phyloP scores from a whole-genome alignment of 2,797 vertebrate species.

The Melanotaenia nigrans region DNA sequence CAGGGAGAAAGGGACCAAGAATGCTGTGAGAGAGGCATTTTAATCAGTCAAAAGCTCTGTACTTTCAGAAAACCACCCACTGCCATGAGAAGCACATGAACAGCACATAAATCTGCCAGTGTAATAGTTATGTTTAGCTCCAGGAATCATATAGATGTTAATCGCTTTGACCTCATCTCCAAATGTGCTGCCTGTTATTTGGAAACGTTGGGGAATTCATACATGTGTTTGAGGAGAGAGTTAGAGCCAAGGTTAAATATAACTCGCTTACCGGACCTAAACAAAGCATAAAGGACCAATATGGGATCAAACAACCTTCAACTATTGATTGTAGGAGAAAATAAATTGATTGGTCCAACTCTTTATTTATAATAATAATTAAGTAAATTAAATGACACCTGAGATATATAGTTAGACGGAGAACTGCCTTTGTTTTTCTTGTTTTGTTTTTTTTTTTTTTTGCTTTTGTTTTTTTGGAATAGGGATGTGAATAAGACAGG shows the following conservation, averaged over 20 bases:
- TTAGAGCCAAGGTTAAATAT: slow-evolving; percentile 36
- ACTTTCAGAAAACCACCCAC: slow-evolving; percentile 46
- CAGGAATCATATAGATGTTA: slow-evolving; percentile 7
- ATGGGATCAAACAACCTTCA: slow-evolving; percentile 69
- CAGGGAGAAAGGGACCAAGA: slow-evolving; percentile 48
- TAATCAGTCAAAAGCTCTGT: slow-evolving; percentile 32
- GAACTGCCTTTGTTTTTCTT: no score
- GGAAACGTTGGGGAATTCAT: slow-evolving; percentile 29
- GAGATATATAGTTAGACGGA: slow-evolving; percentile 27
- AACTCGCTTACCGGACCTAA: slow-evolving; percentile 48
- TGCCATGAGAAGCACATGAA: slow-evolving; percentile 36
- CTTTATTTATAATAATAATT: slow-evolving; percentile 47
- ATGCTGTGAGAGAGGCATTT: slow-evolving; percentile 47
- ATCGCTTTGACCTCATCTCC: slow-evolving; percentile 30
- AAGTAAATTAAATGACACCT: slow-evolving; percentile 38
- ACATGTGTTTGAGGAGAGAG: slow-evolving; percentile 28
- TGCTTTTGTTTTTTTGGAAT: slow-evolving; percentile 9
- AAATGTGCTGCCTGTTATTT: slow-evolving; percentile 41
- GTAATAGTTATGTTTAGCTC: slow-evolving; percentile 12
- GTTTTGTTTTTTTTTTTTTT: no score
- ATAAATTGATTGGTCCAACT: slow-evolving; percentile 47
- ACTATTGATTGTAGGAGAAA: slow-evolving; percentile 46
- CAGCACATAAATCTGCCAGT: slow-evolving; percentile 15
- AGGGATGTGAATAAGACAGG: slow-evolving; percentile 13
- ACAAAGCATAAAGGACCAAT: slow-evolving; percentile 39